Percentiles rank a stretch among this genome's conserved stretches.
Conservation (phyloP, 2,888 invertebrate genomes). For the Hemaris fuciformis region DNA sequence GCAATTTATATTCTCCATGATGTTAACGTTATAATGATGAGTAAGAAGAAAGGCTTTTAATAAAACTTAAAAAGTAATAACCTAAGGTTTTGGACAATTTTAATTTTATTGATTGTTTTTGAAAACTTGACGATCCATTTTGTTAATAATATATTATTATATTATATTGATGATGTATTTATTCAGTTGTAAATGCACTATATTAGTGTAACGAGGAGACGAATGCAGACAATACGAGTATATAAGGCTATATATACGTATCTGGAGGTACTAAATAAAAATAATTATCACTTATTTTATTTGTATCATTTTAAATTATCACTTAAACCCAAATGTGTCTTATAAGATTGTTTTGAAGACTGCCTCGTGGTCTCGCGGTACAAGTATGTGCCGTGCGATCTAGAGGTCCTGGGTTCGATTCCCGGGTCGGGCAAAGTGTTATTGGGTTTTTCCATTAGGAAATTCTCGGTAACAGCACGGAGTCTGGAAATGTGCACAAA, state of each 20-base stretch:
- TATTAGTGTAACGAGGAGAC: constrained; percentile 76
- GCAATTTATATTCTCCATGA: neutral
- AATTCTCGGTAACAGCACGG: too few species aligned
- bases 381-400: too few species aligned
- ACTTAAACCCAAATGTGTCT: too few species aligned
- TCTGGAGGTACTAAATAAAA: constrained; percentile 57
- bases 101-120: constrained; percentile 10
- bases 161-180: constrained; percentile 40
- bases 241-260: constrained; percentile 52
- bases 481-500: too few species aligned
- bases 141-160: constrained; percentile 8
- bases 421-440: too few species aligned
- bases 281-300: neutral
- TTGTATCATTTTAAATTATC: constrained; percentile 2
- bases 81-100: neutral
- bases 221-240: constrained; percentile 35
- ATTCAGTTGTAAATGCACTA: constrained; percentile 70
- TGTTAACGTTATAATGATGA: constrained; percentile 12
- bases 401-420: too few species aligned
- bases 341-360: neutral
- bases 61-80: neutral
- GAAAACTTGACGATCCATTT: neutral
- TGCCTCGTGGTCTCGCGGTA: too few species aligned
- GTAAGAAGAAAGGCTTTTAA: neutral
- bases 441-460: too few species aligned